Evolutionary conservation across 2,888 invertebrate genomes (phyloP), one percentile per base, ranked within the genome.

Genomic region (Lordiphosa fenestrarum): DNA sequence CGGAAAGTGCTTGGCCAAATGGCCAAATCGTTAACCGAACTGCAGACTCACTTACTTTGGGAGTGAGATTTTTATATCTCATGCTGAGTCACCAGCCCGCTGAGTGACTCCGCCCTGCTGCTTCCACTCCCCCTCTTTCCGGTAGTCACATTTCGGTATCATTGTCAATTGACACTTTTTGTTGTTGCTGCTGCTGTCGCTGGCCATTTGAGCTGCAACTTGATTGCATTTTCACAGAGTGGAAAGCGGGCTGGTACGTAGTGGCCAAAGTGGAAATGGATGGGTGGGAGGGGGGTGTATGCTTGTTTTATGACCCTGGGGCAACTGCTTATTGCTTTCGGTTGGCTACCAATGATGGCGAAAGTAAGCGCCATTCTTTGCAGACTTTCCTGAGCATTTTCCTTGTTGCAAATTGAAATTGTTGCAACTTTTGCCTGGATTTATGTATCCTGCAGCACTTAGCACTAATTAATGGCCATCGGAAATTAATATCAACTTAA

Each of bases 131-230:
- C 30, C n/a, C 21, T 19, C 61, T 41, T 37, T 39, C 40, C n/a
- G 12, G 35, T 35, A 19, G 36, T 69, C 59, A 61, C 62, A 74
- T 81, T 77, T 81, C 62, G 69, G 69, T 66, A 84, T 81, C 81
- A 81, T 77, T 84, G 81, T 84, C 80, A 81, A 81, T 84, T 81
- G 80, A 84, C 80, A 81, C 80, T 84, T 69, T 74, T 83, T 61
- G 50, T 49, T 59, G 54, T 49, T 9, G 38, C n/a, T 46, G 30
- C 35, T 46, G 52, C 15, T 63, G 63, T 56, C 63, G 64, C 64
- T 30, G 35, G 56, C 63, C 65, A 63, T 63, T 63, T 50, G 50
- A 63, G 62, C 63, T 63, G 47, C 50, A 56, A 68, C 69, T 69
- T 69, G 69, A 69, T 69, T 64, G 69, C 69, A 65, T 61, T 69